These are phyloP conservation scores for Lycocerus yunnanus DNA, from an alignment of 2,888 invertebrate species.

Conservation along the genomic window DNA sequence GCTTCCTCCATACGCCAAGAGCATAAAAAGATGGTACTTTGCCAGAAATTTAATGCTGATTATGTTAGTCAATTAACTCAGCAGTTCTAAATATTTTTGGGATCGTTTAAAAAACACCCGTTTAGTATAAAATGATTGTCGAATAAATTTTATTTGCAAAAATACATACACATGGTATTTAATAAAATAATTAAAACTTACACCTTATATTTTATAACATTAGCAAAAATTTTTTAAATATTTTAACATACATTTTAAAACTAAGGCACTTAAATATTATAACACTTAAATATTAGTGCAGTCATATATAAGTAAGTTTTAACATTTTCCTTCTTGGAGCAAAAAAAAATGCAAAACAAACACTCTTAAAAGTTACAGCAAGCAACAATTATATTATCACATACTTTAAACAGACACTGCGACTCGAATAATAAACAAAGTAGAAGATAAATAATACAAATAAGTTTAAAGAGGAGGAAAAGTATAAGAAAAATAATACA, in stretches of 20 bases:
- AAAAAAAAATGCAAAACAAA: background rate
- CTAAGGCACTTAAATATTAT: conserved; percentile 17
- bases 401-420: background rate
- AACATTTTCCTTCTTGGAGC: background rate
- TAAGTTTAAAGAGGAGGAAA: background rate
- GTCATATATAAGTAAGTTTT: conserved; percentile 2
- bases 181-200: background rate
- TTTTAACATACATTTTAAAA: conserved; percentile 4
- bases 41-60: background rate
- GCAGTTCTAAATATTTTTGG: background rate
- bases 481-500: background rate
- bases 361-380: background rate
- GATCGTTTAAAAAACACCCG: background rate
- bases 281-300: conserved; percentile 14
- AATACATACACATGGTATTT: background rate
- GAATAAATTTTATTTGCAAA: background rate
- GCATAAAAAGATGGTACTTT: background rate
- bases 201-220: background rate
- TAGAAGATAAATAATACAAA: background rate
- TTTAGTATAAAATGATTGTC: background rate
- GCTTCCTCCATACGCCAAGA: background rate
- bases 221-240: conserved; percentile 11
- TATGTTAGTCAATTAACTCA: background rate
- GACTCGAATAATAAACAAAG: background rate
- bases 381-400: conserved; percentile 3